phyloP scores from a whole-genome alignment of 1,140 invertebrate species.

The Zaprionus africanus region DNA sequence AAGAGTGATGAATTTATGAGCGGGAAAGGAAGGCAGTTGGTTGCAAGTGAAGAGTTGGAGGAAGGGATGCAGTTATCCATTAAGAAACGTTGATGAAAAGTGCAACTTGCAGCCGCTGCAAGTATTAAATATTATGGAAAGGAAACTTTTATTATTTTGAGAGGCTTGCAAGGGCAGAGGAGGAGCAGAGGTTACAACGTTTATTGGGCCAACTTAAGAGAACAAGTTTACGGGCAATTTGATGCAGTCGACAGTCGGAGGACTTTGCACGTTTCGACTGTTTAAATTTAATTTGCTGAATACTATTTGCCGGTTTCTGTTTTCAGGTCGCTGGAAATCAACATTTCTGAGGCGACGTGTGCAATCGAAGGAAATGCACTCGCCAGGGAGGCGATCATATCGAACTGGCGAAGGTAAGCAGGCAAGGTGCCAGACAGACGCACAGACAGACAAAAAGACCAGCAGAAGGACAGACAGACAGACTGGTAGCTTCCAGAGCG shows the following conservation, averaged over 20 bases:
- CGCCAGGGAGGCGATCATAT: not conserved
- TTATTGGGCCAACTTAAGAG: slow-evolving; percentile 53
- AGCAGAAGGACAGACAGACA: not conserved
- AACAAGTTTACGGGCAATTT: slow-evolving; percentile 52
- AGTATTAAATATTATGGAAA: slow-evolving; percentile 19
- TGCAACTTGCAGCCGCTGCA: slow-evolving; percentile 15
- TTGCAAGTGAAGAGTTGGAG: not conserved
- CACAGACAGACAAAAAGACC: not conserved
- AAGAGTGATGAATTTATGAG: slow-evolving; percentile 29
- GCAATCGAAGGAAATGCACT: slow-evolving; percentile 77
- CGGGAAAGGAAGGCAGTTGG: not conserved
- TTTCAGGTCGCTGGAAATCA: slow-evolving; percentile 79
- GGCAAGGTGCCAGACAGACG: not conserved
- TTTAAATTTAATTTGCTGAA: slow-evolving; percentile 79
- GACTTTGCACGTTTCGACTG: slow-evolving; percentile 69
- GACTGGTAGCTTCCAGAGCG: not conserved
- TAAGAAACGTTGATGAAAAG: slow-evolving; percentile 11
- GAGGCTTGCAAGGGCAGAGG: not conserved
- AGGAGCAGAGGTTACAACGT: not conserved
- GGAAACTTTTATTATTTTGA: slow-evolving; percentile 17
- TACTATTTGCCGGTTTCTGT: slow-evolving; percentile 44
- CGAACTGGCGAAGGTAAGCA: not conserved
- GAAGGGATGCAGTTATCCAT: not conserved
- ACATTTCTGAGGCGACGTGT: slow-evolving; percentile 70
- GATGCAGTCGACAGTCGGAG: slow-evolving; percentile 37